Evolutionary conservation across 2,113 vertebrate species (phyloP).

Genomic region (Cervus canadensis): DNA sequence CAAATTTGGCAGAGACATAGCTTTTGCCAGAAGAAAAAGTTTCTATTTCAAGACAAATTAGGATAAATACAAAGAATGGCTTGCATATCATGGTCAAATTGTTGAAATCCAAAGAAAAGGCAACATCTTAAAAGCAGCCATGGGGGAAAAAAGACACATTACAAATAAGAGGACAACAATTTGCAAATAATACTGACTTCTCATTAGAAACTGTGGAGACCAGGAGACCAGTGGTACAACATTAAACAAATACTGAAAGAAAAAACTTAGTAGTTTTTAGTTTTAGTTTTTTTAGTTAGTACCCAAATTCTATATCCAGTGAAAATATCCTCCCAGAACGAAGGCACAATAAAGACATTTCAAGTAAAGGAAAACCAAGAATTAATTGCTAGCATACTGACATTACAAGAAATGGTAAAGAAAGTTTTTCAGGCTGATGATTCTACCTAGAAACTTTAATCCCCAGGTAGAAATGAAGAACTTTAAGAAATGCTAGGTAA

Average conservation of each 20-base stretch:
- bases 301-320: background rate
- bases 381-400: background rate
- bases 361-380: background rate
- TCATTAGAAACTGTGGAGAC: background rate
- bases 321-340: background rate
- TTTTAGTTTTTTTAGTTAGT: background rate
- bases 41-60: background rate
- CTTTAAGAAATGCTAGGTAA: background rate
- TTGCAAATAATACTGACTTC: background rate
- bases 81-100: background rate
- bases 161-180: background rate
- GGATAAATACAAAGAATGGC: background rate
- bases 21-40: background rate
- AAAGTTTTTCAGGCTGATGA: background rate
- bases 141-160: background rate
- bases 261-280: background rate
- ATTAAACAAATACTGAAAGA: background rate
- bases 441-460: background rate
- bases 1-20: background rate
- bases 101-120: background rate
- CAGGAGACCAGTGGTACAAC: background rate
- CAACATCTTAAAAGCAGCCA: background rate
- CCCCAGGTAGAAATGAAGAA: background rate
- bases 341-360: background rate
- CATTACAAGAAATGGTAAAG: background rate